phyloP scores from a whole-genome alignment of 2,113 vertebrate species.

The Acrocephalus kingi region DNA sequence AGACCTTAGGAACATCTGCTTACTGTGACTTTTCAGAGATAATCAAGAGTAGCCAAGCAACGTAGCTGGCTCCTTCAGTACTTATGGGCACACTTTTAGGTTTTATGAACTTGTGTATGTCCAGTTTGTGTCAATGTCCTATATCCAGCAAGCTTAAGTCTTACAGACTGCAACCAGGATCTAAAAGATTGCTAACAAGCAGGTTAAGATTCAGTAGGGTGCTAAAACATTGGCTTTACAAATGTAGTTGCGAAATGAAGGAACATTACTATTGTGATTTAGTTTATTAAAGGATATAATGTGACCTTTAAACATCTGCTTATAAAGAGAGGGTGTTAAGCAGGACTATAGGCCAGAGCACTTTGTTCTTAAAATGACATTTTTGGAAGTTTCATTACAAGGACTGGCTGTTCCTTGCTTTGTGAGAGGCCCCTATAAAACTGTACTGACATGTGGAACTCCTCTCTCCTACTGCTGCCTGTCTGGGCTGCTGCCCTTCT shows the following conservation, averaged over 20 bases:
- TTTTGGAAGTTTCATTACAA: conserved; percentile 1
- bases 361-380: conserved; percentile 33
- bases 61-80: background rate
- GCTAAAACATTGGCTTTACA: background rate
- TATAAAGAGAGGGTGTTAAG: conserved; percentile 25
- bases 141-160: background rate
- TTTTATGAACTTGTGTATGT: background rate
- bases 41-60: background rate
- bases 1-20: background rate
- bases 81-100: background rate
- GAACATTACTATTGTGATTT: background rate
- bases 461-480: background rate
- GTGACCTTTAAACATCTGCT: conserved; percentile 55
- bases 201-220: background rate
- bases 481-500: background rate
- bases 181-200: background rate
- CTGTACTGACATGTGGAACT: background rate
- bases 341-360: conserved; percentile 17
- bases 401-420: conserved; percentile 34
- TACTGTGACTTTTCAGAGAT: background rate
- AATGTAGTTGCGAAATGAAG: background rate
- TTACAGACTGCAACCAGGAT: background rate
- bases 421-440: background rate
- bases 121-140: background rate
- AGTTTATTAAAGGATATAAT: background rate